These are phyloP conservation scores for Tachina lurida DNA, from an alignment of 2,888 invertebrate species.

Conservation along the genomic window DNA sequence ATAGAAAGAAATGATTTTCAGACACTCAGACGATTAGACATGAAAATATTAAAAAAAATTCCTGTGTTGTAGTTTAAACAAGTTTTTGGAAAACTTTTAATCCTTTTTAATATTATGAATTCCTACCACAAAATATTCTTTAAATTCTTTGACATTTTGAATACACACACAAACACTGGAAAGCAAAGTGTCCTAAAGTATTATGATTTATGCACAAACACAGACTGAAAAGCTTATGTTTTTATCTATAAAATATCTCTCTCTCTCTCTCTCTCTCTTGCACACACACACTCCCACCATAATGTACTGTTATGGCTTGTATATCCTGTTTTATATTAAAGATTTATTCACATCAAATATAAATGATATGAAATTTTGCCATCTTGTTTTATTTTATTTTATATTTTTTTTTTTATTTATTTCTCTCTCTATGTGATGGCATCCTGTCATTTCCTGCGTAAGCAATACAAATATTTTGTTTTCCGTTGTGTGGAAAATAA, in stretches of 20 bases:
- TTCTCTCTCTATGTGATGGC: background rate
- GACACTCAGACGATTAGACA: no score
- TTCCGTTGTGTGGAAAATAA: background rate
- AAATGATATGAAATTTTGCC: conserved; percentile 29
- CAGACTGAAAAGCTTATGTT: conserved; percentile 1
- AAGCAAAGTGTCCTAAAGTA: no score
- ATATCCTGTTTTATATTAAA: conserved; percentile 37
- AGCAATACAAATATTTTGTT: conserved; percentile 3
- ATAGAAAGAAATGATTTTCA: no score
- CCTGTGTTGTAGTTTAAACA: no score
- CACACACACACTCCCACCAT: background rate
- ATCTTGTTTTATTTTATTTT: conserved; percentile 12
- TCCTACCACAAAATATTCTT: no score
- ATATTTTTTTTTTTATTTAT: background rate
- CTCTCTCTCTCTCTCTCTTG: no score
- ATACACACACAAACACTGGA: no score
- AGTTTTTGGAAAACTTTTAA: no score
- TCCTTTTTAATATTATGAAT: no score
- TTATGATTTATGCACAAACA: conserved; percentile 9
- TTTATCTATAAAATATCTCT: background rate
- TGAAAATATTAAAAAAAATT: no score
- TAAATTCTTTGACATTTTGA: no score
- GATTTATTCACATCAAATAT: conserved; percentile 39
- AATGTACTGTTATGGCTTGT: background rate
- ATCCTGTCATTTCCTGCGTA: background rate